Conservation (phyloP, 2,113 vertebrate genomes). For the Trematocara zebra region DNA sequence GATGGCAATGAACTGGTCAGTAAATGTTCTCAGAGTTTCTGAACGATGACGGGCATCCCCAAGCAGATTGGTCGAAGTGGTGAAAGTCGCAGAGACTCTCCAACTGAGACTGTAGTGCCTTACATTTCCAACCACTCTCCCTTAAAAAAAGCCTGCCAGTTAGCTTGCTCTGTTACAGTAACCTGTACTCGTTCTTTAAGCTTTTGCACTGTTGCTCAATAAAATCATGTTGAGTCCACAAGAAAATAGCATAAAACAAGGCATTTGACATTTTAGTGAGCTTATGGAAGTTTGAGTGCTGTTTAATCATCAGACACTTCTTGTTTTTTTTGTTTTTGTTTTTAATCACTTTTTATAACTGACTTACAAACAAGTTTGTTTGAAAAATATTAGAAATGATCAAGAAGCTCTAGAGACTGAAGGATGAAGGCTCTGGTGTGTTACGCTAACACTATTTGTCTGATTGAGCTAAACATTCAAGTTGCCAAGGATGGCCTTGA, state of each 20-base stretch:
- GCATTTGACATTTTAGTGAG: not conserved
- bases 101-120: slow-evolving; percentile 67
- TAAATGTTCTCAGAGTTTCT: not conserved
- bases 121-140: slow-evolving; percentile 57
- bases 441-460: not conserved
- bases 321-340: not conserved
- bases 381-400: not conserved
- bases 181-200: slow-evolving; percentile 9
- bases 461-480: not conserved
- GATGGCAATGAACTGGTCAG: not conserved
- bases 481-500: not conserved
- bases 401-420: not conserved
- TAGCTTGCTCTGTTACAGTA: slow-evolving; percentile 21
- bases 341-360: not conserved
- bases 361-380: not conserved
- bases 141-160: slow-evolving; percentile 33
- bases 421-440: not conserved
- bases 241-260: not conserved
- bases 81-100: slow-evolving; percentile 7
- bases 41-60: not conserved
- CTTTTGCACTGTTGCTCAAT: slow-evolving; percentile 33
- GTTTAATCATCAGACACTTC: not conserved
- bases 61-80: not conserved
- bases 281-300: not conserved
- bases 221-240: not conserved